Conservation (phyloP, 2,113 vertebrate species). For the Sander vitreus region DNA sequence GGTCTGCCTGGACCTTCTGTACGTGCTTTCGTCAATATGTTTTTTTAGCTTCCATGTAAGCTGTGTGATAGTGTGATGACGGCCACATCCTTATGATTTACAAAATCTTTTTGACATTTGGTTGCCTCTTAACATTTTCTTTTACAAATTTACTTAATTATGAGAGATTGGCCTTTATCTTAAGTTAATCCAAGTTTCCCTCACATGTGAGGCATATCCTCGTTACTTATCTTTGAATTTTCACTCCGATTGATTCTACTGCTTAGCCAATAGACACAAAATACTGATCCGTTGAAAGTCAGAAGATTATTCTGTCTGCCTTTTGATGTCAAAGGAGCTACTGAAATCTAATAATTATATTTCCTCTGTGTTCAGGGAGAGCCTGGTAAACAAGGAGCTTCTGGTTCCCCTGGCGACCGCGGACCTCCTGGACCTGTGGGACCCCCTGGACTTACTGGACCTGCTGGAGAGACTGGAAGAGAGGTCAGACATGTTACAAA, state of each 20-base stretch:
- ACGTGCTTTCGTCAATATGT: conserved; percentile 73
- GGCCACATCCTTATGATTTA: neutral
- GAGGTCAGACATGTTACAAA: conserved; percentile 86
- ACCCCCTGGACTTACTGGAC: conserved; percentile 94
- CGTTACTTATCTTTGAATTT: neutral
- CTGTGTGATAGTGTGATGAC: neutral
- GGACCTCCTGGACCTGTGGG: conserved; percentile 96
- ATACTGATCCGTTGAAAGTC: neutral
- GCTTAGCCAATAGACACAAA: neutral
- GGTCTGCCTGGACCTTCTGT: conserved; percentile 96
- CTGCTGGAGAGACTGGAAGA: conserved; percentile 92
- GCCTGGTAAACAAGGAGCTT: conserved; percentile 94
- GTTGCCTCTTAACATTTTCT: neutral
- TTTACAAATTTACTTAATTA: neutral
- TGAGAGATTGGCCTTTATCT: neutral
- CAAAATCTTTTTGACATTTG: neutral
- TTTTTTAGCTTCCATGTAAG: neutral
- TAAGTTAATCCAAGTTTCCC: neutral
- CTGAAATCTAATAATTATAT: neutral
- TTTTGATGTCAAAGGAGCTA: neutral
- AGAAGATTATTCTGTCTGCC: neutral
- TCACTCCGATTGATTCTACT: neutral
- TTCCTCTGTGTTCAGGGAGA: conserved; percentile 87
- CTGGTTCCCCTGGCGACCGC: conserved; percentile 90
- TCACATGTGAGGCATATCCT: neutral